Evolutionary conservation across 2,797 vertebrate species (phyloP).

Genomic region (Steatocranus sp.): DNA sequence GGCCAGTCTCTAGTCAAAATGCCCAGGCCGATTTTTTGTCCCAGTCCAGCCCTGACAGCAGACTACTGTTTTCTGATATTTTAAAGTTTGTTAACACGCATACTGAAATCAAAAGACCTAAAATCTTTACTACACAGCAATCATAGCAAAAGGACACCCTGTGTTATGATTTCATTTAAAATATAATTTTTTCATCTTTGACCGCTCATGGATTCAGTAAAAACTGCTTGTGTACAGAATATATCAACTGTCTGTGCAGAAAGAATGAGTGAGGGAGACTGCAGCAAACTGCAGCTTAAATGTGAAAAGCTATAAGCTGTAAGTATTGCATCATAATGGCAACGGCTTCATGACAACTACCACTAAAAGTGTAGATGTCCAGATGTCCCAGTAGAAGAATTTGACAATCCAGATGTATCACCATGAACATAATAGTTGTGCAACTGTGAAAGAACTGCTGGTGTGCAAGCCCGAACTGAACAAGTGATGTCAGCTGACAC

Average conservation of each 20-base stretch:
- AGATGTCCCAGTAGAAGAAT: background rate
- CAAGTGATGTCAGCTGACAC: rapidly evolving
- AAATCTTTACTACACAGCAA: rapidly evolving
- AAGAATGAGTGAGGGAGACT: background rate
- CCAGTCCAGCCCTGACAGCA: no score
- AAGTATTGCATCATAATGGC: background rate
- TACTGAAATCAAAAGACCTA: background rate
- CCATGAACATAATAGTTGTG: background rate
- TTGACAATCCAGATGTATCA: background rate
- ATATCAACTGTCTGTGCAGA: background rate
- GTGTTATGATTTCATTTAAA: background rate
- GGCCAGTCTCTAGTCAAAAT: no score
- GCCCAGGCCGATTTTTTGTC: no score
- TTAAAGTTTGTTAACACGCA: background rate
- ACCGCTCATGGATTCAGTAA: background rate
- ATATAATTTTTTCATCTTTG: background rate
- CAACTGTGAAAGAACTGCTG: background rate
- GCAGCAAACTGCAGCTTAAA: background rate
- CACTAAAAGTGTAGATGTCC: background rate
- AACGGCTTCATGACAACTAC: background rate
- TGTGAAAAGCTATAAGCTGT: background rate
- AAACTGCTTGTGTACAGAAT: background rate
- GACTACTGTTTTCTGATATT: background rate
- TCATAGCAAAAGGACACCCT: background rate
- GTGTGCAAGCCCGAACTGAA: background rate